These are phyloP conservation scores for Phoxinus dragarum DNA, from an alignment of 2,797 vertebrate genomes.

Conservation along the genomic window DNA sequence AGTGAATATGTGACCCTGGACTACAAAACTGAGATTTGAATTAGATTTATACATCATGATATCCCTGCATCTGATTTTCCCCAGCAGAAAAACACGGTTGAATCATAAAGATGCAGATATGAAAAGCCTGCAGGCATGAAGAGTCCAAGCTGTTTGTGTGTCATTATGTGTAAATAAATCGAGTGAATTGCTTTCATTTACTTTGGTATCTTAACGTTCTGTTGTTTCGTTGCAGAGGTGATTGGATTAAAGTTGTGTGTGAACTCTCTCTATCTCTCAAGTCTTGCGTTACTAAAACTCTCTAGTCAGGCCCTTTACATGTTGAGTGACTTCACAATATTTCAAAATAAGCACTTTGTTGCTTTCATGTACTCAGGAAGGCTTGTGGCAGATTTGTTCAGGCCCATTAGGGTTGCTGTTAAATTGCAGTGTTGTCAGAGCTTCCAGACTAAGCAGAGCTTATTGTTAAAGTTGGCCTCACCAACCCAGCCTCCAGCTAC, in stretches of 20 bases:
- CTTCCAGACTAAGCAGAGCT: conserved; percentile 15
- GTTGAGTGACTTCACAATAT: conserved; percentile 19
- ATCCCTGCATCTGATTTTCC: background rate
- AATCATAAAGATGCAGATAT: conserved; percentile 17
- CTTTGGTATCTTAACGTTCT: background rate
- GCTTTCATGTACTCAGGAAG: conserved; percentile 31
- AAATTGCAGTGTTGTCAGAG: conserved; percentile 27
- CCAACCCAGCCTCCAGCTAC: conserved; percentile 6
- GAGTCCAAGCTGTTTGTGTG: background rate
- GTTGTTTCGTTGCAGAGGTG: background rate
- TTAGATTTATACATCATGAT: too few species aligned
- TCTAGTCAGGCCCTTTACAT: background rate
- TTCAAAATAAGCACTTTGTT: conserved; percentile 35
- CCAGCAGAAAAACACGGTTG: background rate
- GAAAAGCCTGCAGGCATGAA: background rate
- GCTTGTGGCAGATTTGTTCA: conserved; percentile 28
- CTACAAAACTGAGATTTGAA: too few species aligned
- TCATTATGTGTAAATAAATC: background rate
- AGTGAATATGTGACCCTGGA: background rate
- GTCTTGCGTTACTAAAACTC: conserved; percentile 3
- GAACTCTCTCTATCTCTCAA: background rate
- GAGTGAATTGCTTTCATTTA: background rate
- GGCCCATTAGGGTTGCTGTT: conserved; percentile 23
- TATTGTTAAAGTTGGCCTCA: conserved; percentile 27
- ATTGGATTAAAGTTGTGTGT: background rate